A percentile compares a stretch with the other conserved stretches of the same genome.
phyloP scores from a whole-genome alignment of 1,140 invertebrate species.

The Sarcophaga peregrina region DNA sequence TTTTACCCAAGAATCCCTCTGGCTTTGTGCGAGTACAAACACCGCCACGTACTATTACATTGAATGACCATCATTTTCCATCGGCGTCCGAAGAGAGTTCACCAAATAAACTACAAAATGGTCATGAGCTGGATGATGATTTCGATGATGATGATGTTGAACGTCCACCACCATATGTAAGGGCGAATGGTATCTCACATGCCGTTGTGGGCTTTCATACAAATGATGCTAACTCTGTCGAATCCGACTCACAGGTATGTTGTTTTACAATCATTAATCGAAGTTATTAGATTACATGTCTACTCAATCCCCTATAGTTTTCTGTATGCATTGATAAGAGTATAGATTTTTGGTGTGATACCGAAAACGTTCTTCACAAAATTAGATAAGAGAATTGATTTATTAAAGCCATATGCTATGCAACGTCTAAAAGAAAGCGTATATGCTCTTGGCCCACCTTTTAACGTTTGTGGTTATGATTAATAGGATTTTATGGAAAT shows the following conservation, averaged over 20 bases:
- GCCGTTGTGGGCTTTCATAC: slow-evolving; percentile 57
- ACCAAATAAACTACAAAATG: slow-evolving; percentile 51
- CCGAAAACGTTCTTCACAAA: no score
- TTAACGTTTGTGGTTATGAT: no score
- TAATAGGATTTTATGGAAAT: no score
- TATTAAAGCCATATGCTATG: no score
- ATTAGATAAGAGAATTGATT: no score
- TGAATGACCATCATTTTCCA: slow-evolving; percentile 84
- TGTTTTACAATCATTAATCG: slow-evolving; percentile 4
- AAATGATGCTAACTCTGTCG: slow-evolving; percentile 58
- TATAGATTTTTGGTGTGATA: no score
- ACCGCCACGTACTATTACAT: slow-evolving; percentile 82
- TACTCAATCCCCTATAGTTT: no score
- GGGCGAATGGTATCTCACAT: slow-evolving; percentile 56
- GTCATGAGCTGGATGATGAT: slow-evolving; percentile 49
- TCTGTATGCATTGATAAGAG: no score
- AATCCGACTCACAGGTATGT: slow-evolving; percentile 62
- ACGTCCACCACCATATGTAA: slow-evolving; percentile 58
- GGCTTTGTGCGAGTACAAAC: slow-evolving; percentile 81
- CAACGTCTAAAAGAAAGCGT: no score
- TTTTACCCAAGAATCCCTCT: slow-evolving; percentile 77
- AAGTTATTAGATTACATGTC: neutral
- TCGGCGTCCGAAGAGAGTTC: slow-evolving; percentile 73
- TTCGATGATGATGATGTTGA: slow-evolving; percentile 54
- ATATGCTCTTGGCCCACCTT: no score